These are phyloP conservation scores for Serranus cabrilla DNA, from an alignment of 2,797 vertebrate species.

Conservation along the genomic window DNA sequence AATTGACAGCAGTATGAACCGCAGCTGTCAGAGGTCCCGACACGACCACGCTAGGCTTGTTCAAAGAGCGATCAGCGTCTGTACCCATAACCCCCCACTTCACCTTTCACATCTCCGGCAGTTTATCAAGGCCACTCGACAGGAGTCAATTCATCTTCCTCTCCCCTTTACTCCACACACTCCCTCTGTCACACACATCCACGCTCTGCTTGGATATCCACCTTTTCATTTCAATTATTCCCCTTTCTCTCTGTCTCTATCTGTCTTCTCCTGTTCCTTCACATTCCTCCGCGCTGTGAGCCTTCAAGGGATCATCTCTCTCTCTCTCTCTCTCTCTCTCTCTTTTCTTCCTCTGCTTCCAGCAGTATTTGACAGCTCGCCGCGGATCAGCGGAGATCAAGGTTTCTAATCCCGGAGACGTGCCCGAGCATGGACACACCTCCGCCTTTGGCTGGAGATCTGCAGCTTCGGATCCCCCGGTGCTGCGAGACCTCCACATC, in stretches of 20 bases:
- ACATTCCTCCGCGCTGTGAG: constrained; percentile 35
- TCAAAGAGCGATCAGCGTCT: constrained; percentile 67
- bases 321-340: not conserved
- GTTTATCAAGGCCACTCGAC: constrained; percentile 67
- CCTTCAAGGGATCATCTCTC: constrained; percentile 41
- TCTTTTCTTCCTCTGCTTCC: constrained; percentile 36
- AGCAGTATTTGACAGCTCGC: constrained; percentile 70
- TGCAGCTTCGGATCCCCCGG: constrained; percentile 52
- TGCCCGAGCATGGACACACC: constrained; percentile 71
- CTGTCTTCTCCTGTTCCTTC: constrained; percentile 22
- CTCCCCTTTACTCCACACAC: constrained; percentile 33
- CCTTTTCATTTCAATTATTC: constrained; percentile 31
- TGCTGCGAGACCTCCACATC: constrained; percentile 58
- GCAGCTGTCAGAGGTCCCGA: constrained; percentile 60
- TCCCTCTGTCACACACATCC: constrained; percentile 42
- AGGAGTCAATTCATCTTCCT: constrained; percentile 67
- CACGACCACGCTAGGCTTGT: constrained; percentile 61
- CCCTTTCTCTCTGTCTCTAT: constrained; percentile 33
- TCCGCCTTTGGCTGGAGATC: constrained; percentile 67
- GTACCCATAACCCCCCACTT: constrained; percentile 59
- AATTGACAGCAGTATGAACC: constrained; percentile 50
- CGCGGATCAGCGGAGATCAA: constrained; percentile 75
- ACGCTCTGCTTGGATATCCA: constrained; percentile 13
- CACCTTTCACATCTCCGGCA: constrained; percentile 72
- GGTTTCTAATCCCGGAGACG: constrained; percentile 76